A percentile compares a stretch with the other conserved stretches of the same genome.
Conservation (phyloP, 2,113 vertebrate species). For the Eudyptes chrysolophus region DNA sequence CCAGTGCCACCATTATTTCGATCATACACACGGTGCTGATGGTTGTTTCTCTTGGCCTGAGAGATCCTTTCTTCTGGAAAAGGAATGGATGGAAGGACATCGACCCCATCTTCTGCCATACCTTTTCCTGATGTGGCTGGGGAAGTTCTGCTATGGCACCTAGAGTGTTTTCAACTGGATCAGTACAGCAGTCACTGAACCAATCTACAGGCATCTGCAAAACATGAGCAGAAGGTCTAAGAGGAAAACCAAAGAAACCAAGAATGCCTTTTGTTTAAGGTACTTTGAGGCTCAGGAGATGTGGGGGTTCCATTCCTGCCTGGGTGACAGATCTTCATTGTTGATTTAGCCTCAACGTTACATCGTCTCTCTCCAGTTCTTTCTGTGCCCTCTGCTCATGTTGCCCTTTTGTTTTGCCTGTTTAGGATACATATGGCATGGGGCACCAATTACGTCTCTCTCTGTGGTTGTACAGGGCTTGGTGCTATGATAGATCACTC, state of each 20-base stretch:
- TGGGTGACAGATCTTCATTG: background rate
- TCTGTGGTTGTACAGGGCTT: background rate
- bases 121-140: background rate
- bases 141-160: background rate
- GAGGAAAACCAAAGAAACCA: background rate
- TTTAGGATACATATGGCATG: background rate
- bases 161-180: background rate
- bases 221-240: background rate
- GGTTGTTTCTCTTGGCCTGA: background rate
- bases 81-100: background rate
- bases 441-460: background rate
- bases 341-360: background rate
- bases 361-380: background rate
- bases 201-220: background rate
- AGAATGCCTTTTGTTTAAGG: background rate
- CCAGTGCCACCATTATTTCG: background rate
- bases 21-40: background rate
- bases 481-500: background rate
- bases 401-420: background rate
- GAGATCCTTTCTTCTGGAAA: background rate
- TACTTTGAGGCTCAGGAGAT: background rate
- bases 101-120: fast-evolving
- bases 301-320: background rate
- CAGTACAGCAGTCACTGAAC: background rate
- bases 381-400: background rate